These are phyloP conservation scores for Dipodomys spectabilis DNA, from an alignment of 2,113 vertebrate genomes.

Conservation along the genomic window DNA sequence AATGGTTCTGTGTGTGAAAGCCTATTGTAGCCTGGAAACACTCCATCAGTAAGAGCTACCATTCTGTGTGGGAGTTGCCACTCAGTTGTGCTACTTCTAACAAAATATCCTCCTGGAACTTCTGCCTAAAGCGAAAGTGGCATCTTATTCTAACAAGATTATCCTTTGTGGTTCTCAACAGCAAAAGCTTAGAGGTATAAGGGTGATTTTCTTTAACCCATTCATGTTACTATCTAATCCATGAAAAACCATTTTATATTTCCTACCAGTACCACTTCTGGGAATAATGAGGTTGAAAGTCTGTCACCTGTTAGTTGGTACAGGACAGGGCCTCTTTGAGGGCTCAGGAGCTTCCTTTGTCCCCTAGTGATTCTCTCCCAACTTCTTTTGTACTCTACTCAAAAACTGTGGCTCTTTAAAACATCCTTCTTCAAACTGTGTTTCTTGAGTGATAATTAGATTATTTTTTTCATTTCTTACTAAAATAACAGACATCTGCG, in stretches of 20 bases:
- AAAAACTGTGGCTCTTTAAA: slow-evolving; percentile 25
- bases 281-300: neutral
- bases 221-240: neutral
- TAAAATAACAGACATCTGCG: slow-evolving; percentile 31
- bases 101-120: neutral
- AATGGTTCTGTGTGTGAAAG: neutral
- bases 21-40: neutral
- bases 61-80: neutral
- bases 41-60: neutral
- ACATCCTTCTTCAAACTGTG: neutral
- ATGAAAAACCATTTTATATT: neutral
- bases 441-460: slow-evolving; percentile 15
- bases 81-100: neutral
- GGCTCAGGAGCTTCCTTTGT: neutral
- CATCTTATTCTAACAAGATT: neutral
- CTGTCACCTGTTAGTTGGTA: neutral
- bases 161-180: neutral
- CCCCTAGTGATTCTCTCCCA: neutral
- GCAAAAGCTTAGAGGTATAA: neutral
- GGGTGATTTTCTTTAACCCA: neutral
- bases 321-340: neutral
- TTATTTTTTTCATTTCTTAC: slow-evolving; percentile 54
- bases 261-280: neutral
- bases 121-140: neutral
- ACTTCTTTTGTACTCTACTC: neutral